Evolutionary conservation across 2,888 invertebrate species (phyloP).

Genomic region (Tinea pellionella): DNA sequence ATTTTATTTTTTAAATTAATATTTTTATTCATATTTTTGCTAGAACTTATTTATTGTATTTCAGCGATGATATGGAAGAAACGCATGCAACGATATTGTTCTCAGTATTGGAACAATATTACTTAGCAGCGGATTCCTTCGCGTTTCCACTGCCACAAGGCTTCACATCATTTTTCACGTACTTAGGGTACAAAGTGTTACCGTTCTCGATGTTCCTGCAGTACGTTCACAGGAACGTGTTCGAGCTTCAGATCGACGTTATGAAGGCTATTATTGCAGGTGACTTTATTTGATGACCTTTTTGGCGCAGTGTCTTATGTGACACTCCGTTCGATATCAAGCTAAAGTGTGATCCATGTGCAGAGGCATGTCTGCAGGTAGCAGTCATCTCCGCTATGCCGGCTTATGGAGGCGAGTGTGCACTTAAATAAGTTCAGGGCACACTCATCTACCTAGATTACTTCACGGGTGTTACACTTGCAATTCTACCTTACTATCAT

Average conservation of each 20-base stretch:
- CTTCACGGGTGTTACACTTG: too few species aligned
- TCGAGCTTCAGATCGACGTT: constrained; percentile 88
- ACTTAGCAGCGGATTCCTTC: constrained; percentile 80
- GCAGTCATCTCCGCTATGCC: too few species aligned
- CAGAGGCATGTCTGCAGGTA: too few species aligned
- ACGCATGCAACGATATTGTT: constrained; percentile 79
- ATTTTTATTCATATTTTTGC: too few species aligned
- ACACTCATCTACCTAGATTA: too few species aligned
- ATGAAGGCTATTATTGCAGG: constrained; percentile 86
- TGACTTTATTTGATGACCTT: constrained; percentile 32
- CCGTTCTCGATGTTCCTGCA: constrained; percentile 84
- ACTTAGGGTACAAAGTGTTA: constrained; percentile 83
- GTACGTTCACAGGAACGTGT: constrained; percentile 85
- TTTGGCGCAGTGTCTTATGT: background rate
- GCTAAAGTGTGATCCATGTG: too few species aligned
- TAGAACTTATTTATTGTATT: background rate
- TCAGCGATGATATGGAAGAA: constrained; percentile 79
- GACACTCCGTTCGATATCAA: too few species aligned
- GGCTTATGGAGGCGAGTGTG: too few species aligned
- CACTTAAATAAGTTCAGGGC: too few species aligned
- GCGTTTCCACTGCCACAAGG: constrained; percentile 89
- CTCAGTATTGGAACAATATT: constrained; percentile 83
- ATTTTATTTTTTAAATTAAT: too few species aligned
- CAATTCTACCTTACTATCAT: too few species aligned
- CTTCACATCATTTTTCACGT: constrained; percentile 90